Conservation (phyloP, 2,888 invertebrate genomes). For the Lithosia quadra region DNA sequence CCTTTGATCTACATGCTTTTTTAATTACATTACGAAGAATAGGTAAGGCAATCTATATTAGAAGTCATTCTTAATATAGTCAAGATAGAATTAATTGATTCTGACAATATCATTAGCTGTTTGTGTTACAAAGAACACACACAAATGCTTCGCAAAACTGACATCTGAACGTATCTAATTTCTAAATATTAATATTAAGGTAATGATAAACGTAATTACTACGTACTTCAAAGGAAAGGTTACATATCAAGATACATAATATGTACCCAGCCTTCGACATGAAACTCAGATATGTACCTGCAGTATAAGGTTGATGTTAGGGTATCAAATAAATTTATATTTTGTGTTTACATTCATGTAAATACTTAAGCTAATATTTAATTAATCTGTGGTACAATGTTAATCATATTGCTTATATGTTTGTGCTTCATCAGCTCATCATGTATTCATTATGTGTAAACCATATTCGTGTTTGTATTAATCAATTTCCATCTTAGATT, state of each 20-base stretch:
- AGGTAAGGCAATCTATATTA: not conserved
- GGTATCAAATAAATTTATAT: slow-evolving; percentile 2
- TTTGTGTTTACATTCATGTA: not conserved
- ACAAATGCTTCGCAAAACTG: not conserved
- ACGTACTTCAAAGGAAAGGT: not conserved
- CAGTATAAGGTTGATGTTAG: no score
- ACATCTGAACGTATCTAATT: not conserved
- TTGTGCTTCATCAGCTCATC: not conserved
- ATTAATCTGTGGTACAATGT: not conserved
- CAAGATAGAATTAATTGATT: not conserved
- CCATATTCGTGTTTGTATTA: not conserved
- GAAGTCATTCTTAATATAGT: not conserved
- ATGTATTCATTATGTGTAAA: not conserved
- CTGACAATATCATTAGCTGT: not conserved
- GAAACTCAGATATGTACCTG: no score
- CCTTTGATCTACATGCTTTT: not conserved
- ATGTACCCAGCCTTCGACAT: not conserved
- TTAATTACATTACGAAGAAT: not conserved
- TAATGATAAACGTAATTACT: not conserved
- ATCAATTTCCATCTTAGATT: not conserved
- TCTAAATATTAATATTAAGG: not conserved
- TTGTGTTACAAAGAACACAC: not conserved
- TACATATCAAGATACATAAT: not conserved
- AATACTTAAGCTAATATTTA: slow-evolving; percentile 3
- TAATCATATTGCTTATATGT: slow-evolving; percentile 6